A percentile compares a stretch with the other conserved stretches of the same genome.
Evolutionary conservation across 1,140 invertebrate species (phyloP).

Genomic region (Pissodes strobi): DNA sequence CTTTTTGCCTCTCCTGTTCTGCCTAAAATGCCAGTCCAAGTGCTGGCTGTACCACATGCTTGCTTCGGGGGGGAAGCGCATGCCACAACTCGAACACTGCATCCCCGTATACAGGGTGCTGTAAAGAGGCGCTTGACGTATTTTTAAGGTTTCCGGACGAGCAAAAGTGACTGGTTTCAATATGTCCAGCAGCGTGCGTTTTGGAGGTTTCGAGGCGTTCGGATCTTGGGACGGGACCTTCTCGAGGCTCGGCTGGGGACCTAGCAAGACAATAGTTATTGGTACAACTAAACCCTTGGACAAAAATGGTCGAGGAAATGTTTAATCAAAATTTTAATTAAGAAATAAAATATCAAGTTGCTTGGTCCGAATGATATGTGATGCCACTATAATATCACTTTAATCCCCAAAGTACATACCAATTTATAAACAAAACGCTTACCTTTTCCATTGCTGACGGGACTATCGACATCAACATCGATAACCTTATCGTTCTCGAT

Average conservation of each 20-base stretch:
- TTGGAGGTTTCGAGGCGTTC: constrained; percentile 25
- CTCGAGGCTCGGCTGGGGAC: no score
- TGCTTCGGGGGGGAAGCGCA: constrained; percentile 84
- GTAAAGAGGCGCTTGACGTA: constrained; percentile 71
- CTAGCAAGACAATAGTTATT: no score
- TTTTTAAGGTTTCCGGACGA: constrained; percentile 75
- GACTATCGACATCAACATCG: neutral
- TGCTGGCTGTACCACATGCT: constrained; percentile 89
- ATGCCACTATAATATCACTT: no score
- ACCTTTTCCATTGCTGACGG: neutral
- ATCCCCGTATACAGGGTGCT: constrained; percentile 80
- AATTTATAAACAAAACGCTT: neutral
- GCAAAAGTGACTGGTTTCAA: constrained; percentile 67
- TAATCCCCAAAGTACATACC: no score
- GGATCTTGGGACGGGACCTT: constrained; percentile 59
- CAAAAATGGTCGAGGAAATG: no score
- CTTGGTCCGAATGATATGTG: no score
- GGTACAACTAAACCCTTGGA: no score
- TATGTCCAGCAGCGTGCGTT: constrained; percentile 41
- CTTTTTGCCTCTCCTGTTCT: constrained; percentile 86
- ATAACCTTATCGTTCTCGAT: neutral
- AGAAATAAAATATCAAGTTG: no score
- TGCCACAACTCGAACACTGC: constrained; percentile 93
- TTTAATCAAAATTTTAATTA: no score
- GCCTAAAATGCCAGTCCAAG: constrained; percentile 96